Base-by-base conservation (phyloP, 2,888 invertebrate genomes). In the Ypsolopha sequella region DNA sequence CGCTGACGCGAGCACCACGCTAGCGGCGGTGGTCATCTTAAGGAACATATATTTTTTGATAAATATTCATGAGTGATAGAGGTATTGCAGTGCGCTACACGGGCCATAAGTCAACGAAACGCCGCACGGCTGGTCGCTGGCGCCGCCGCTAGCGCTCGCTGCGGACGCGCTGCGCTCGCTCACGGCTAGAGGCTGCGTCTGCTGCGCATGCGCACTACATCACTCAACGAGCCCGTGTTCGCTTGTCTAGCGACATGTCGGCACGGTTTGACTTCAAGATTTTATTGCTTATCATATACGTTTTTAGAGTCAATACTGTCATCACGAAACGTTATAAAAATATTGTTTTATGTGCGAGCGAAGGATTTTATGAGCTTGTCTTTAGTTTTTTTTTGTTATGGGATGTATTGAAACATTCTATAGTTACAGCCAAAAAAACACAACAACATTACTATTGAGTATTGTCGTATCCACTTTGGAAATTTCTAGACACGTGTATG, bases 51-150 rank as follows among this genome's bases (percentile, higher is more conserved):
- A 70, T 80, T 73, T 76, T 76, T 73, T 66, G 68, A 80, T 82
- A 77, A 85, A 85, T 86, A 85, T 86, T 85, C 80, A 86, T 84
- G 81, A 85, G 76, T 77, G 79, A 84, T 85, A 76, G 76, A 78
- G 80, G 76, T 70, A 76, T 77, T 80, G 81, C 78, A 70, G 73
- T 82, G 75, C 71, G 76, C 76, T 80, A 84, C 82, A 82, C 64
- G 68, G 68, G 71, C 68, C 67, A 80, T 86, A 84, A 82, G 80
- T 85, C 85, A 84, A 80, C 69, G 64, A 72, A 75, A 75, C 79
- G 76, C 77, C 39, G 14, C 46, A 35, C 14, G 50, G 51, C 48
- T 51, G 51, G 53, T 55, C 56, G 55, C 55, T 58, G 53, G 24
- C 36, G 8, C 49, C 7, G 44, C 46, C 51, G 47, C 52, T 35